These are phyloP conservation scores for Callipepla squamata DNA, from an alignment of 2,113 vertebrate genomes.

Conservation along the genomic window DNA sequence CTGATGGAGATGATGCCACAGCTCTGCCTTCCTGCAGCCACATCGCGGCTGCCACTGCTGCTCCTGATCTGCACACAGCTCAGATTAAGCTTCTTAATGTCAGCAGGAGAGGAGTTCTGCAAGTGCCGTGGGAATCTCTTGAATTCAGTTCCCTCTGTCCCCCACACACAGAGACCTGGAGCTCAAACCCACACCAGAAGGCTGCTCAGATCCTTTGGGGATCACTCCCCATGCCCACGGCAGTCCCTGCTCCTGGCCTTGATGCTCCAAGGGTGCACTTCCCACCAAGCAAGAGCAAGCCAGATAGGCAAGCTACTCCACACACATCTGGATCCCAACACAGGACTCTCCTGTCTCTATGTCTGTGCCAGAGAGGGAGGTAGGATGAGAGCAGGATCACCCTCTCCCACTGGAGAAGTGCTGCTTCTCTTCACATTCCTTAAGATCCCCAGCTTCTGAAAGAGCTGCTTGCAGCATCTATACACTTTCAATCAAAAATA, in stretches of 20 bases:
- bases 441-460: background rate
- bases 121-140: fast-evolving
- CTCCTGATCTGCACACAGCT: fast-evolving
- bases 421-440: slow-evolving; percentile 12
- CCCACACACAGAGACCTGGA: fast-evolving
- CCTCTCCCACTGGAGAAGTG: background rate
- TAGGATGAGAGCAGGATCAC: background rate
- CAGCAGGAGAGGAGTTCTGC: background rate
- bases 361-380: background rate
- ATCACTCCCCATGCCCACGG: background rate
- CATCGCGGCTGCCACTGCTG: background rate
- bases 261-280: fast-evolving
- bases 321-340: background rate
- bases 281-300: background rate
- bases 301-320: background rate
- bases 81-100: fast-evolving
- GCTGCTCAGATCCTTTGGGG: background rate
- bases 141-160: background rate
- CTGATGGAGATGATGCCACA: fast-evolving
- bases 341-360: background rate
- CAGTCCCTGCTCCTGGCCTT: background rate
- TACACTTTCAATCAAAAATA: slow-evolving; percentile 65
- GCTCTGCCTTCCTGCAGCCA: background rate
- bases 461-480: slow-evolving; percentile 22
- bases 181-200: background rate